Evolutionary conservation across 2,797 vertebrate genomes (phyloP).

Genomic region (Tangara arthus): DNA sequence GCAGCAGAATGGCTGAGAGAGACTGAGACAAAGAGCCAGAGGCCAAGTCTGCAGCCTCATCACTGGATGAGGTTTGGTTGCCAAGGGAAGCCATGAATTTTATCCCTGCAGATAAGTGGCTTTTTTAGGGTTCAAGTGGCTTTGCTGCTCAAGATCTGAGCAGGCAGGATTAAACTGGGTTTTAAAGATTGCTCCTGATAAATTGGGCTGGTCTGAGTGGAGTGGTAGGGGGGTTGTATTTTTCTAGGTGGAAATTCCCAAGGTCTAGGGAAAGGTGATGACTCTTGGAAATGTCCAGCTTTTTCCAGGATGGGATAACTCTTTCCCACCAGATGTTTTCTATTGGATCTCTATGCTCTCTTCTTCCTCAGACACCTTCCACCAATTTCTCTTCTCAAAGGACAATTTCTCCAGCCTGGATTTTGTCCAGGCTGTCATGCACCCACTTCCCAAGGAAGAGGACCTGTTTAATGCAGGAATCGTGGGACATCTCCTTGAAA

Average conservation of each 20-base stretch:
- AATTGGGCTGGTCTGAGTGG: fast-evolving
- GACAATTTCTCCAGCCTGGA: not conserved
- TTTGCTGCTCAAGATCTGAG: not conserved
- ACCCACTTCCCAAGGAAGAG: not conserved
- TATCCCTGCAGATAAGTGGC: not conserved
- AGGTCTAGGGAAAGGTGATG: not conserved
- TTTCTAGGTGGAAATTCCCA: not conserved
- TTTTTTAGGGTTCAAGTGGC: not conserved
- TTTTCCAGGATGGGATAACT: not conserved
- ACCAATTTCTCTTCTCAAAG: not conserved
- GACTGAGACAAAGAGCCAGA: not conserved
- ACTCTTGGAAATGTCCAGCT: not conserved
- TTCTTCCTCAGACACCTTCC: not conserved
- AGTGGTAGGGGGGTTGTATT: not conserved
- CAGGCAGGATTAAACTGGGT: not conserved
- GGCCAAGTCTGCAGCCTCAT: constrained; percentile 13
- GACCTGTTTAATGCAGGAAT: not conserved
- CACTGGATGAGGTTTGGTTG: not conserved
- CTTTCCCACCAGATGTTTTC: not conserved
- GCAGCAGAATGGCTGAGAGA: constrained; percentile 12
- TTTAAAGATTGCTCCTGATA: not conserved
- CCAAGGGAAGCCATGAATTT: not conserved
- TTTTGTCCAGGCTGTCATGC: not conserved
- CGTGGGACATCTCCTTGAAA: not conserved
- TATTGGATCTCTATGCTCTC: fast-evolving